Base-by-base conservation (phyloP, 2,113 vertebrate species). In the Argyrosomus japonicus region DNA sequence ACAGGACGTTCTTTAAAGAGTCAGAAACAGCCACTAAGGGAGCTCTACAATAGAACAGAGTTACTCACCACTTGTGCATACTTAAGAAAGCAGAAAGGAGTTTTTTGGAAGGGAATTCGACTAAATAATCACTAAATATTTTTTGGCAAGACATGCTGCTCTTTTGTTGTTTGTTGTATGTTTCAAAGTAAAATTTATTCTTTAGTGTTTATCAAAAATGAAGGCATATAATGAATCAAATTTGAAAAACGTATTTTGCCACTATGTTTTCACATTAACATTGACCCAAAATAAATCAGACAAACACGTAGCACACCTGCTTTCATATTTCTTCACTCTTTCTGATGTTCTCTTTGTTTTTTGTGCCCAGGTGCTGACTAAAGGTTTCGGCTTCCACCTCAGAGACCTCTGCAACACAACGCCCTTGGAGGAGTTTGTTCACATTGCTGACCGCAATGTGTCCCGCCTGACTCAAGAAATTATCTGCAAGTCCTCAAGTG, bases 391-490 rank as follows among this genome's bases (percentile, higher is more conserved):
- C 72, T 96, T 98, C 79, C 95, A 91, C 17, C 90, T 98, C 50
- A 93, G 63, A 85, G 96, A 97, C 90, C 90, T 98, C 73, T 98
- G 97, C 89, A 97, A 97, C 86, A 82, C 57, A 18, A 96, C 96
- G 0, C 81, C 88, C 0, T 79, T 95, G 9, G 95, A 95, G 54
- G 94, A 97, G 62, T 96, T 97, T 71, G 95, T 98, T 23, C 94
- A 71, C 18, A 95, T 97, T 36, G 91, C 90, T 0, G 96, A 98
- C 81, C 88, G 4, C 17, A 91, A 91, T 0, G 91, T 94, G 5
- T 94, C 94, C 3, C 51, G 5, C 14, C 88, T 95, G 68, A 94
- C 88, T 2, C 94, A 96, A 84, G 90, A 93, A 12, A 96, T 96
- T 29, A 92, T 98, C 79, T 98, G 97, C 85, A 89, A 90, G 3